Evolutionary conservation across 2,888 invertebrate genomes (phyloP).

Genomic region (Ormia ochracea): DNA sequence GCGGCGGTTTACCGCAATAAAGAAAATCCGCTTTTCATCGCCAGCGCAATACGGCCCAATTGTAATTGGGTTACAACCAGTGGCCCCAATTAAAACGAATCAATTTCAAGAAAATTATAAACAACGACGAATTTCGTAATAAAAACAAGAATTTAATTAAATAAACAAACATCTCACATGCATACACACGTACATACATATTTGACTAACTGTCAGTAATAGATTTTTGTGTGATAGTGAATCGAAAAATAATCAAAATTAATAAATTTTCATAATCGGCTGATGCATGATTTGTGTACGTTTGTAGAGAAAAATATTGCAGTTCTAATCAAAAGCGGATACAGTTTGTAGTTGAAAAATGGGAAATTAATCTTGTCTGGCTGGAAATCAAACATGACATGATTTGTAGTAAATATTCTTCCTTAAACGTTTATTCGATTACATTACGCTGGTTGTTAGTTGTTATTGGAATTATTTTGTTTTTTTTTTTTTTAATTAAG

Average conservation of each 20-base stretch:
- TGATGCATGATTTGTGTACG: not conserved
- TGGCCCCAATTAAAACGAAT: not conserved
- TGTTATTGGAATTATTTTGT: too few relatives aligned
- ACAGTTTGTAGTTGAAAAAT: not conserved
- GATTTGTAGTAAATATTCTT: not conserved
- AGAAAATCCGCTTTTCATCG: not conserved
- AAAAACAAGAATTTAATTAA: not conserved
- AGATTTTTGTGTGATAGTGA: slow-evolving; percentile 9
- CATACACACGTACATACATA: not conserved
- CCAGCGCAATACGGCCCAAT: slow-evolving; percentile 8
- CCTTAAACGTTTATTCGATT: not conserved
- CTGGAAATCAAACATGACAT: not conserved
- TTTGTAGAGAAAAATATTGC: not conserved
- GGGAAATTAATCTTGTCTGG: not conserved
- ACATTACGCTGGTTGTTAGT: not conserved
- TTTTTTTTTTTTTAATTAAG: too few relatives aligned
- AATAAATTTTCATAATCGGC: not conserved
- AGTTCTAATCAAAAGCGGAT: not conserved
- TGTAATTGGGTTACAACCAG: slow-evolving; percentile 24
- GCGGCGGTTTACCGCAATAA: not conserved
- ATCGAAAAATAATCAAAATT: not conserved
- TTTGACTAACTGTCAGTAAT: not conserved
- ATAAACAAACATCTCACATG: too few relatives aligned
- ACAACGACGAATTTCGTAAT: not conserved
- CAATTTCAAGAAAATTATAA: slow-evolving; percentile 5